phyloP scores from a whole-genome alignment of 2,113 vertebrate species.

The Zootoca vivipara region DNA sequence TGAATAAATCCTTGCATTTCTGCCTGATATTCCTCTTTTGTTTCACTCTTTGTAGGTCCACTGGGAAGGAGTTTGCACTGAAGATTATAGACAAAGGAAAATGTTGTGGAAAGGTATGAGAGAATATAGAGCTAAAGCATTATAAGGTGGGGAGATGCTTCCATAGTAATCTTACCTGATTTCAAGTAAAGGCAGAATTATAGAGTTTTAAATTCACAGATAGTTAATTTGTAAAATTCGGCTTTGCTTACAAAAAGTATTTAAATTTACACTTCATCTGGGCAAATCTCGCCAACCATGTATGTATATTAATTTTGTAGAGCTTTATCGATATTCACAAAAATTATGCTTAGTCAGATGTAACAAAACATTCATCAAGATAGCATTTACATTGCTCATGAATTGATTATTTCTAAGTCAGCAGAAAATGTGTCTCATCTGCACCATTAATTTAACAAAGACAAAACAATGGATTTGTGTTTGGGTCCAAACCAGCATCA shows the following conservation, averaged over 20 bases:
- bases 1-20: neutral
- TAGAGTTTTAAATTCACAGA: too few species aligned
- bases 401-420: neutral
- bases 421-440: neutral
- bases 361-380: conserved; percentile 4
- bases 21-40: conserved; percentile 12
- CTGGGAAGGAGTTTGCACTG: conserved; percentile 94
- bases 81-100: conserved; percentile 99
- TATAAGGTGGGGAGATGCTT: neutral
- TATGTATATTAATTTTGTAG: conserved; percentile 36
- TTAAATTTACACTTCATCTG: neutral
- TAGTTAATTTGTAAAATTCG: neutral
- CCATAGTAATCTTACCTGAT: neutral
- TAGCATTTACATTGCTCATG: neutral
- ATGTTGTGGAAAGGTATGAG: conserved; percentile 93
- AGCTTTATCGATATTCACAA: conserved; percentile 22
- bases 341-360: neutral
- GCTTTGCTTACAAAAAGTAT: neutral
- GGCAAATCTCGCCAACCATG: neutral
- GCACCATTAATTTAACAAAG: conserved; percentile 5
- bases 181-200: neutral
- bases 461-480: neutral
- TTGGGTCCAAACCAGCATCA: neutral
- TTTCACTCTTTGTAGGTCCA: conserved; percentile 78
- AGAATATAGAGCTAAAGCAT: neutral